Base-by-base conservation (phyloP, 2,113 vertebrate species). In the Myiozetetes cayanensis region DNA sequence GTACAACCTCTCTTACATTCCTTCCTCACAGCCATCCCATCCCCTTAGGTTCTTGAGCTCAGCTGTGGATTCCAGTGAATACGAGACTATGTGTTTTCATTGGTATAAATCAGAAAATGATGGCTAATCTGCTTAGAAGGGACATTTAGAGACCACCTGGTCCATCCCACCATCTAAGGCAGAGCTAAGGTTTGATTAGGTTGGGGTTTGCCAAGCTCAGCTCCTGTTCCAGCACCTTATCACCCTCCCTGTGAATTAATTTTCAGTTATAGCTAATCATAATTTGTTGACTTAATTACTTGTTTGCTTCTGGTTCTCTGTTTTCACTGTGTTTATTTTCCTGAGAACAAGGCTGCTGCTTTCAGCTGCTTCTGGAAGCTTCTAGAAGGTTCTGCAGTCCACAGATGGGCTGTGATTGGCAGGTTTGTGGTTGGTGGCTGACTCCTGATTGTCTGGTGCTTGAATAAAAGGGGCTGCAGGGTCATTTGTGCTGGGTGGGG, bases 401-500 rank as follows among this genome's bases (percentile, higher is more conserved):
- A 9, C 1, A 1, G 35, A 2, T 11, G 41, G 30, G 44, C 47
- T 16, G 37, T 47, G 67, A 18, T 10, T 50, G 44, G 12, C 27
- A 14, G 28, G 17, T 12, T 39, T 2, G 6, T 19, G 43, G 12
- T 9, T 49, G 8, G 0, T 19, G 28, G 18, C 35, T 12, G 30
- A 2, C 24, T 61, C 30, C 74, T 70, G 52, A 39, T 73, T 73
- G 75, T 9, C 52, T 21, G 74, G 5, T 23, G 56, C n/a, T n/a
- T 11, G 8, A 24, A 8, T 3, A 8, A 33, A 62, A 41, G 31
- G 4, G 14, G 25, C 49, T 41, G 8, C 8, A 23, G 25, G 31
- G 3, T 0, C 0, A 0, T 8, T 0, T 21, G 9, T 35, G 5
- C 1, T 5, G 33, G 6, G 7, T n/a, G 30, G 58, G 25, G 4